Evolutionary conservation across 2,888 invertebrate genomes (phyloP), one percentile per base, ranked within the genome.

Genomic region (Nymphalis urticae): DNA sequence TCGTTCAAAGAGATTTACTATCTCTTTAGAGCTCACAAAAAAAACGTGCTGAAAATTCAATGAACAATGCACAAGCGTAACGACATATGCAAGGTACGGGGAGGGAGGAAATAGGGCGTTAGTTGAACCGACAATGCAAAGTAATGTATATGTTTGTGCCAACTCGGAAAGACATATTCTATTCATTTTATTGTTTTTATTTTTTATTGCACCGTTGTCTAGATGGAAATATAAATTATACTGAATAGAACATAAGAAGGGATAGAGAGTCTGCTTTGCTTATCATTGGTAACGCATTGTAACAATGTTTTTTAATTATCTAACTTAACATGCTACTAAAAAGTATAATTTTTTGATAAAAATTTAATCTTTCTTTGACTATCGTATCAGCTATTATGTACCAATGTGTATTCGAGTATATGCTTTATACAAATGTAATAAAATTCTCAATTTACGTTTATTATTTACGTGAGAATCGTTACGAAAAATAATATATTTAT

Each of bases 61-160:
- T 82, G 84, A 82, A 81, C 82, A 83, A 80, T 82, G 78, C 79
- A 79, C 75, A 76, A 42, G 13, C 42, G 13, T 42, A 75, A 77
- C 80, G 81, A 47, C 47, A 21, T 24, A 13, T 47, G 62, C 19
- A 59, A 66, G 58, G 66, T 10, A 19, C 4, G 19, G 19, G 51
- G 19, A 9, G 60, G 67, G 64, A 70, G 73, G 50, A 75, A 73
- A 74, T 75, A 71, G 76, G 71, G 72, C 73, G 74, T 51, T 66
- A 70, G 69, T 81, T 82, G 79, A 80, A 79, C 79, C 76, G 24
- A 75, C 75, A 77, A 73, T 77, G 77, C 73, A 10, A 51, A 51
- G 42, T 77, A 75, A 76, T 77, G 75, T 75, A 72, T 74, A 76
- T 75, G 80, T 78, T 79, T 78, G 72, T 73, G 62, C 68, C 72